Base-by-base conservation (phyloP, 2,888 invertebrate genomes). In the Onchidella celtica region DNA sequence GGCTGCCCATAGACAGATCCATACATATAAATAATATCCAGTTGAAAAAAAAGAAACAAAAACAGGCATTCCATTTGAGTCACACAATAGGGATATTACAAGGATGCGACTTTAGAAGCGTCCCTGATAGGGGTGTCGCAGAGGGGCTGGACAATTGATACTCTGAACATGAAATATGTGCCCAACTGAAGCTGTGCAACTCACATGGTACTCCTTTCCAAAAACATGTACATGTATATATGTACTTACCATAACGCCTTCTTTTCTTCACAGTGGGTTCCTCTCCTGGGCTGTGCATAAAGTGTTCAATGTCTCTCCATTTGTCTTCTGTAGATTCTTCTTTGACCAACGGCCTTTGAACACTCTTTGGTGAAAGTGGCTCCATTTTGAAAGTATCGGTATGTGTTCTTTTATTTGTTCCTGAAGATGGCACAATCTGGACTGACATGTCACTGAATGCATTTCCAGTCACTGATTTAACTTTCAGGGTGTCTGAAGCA, bases 221-320 rank as follows among this genome's bases (percentile, higher is more conserved):
- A n/a, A n/a, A n/a, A n/a, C n/a, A n/a, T n/a, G n/a, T n/a, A n/a
- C n/a, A n/a, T n/a, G n/a, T n/a, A n/a, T n/a, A n/a, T n/a, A n/a
- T n/a, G n/a, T 47, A 68, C 87, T 83, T 80, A 89, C 89, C 88
- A 85, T 83, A 85, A 38, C 84, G 83, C n/a, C 6, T 69, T 79
- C 87, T 83, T 77, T 87, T 83, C n/a, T 81, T 83, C 24, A 59
- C 70, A 4, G 66, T 1, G 1, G 79, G 68, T 4, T 83, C 61
- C 32, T 78, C 57, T 24, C 82, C 84, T 11, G 83, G 83, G 11
- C 84, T 84, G 69, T 90, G 85, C 21, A 91, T 84, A 78, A 89
- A 89, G 75, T 89, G 84, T 72, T 89, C 87, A 40, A 91, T 89
- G 78, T 90, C 90, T 79, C 89, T 89, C 91, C 91, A 91, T 69